Evolutionary conservation across 2,888 invertebrate species (phyloP), one percentile per base, ranked within the genome.

Genomic region (Tinea pellionella): DNA sequence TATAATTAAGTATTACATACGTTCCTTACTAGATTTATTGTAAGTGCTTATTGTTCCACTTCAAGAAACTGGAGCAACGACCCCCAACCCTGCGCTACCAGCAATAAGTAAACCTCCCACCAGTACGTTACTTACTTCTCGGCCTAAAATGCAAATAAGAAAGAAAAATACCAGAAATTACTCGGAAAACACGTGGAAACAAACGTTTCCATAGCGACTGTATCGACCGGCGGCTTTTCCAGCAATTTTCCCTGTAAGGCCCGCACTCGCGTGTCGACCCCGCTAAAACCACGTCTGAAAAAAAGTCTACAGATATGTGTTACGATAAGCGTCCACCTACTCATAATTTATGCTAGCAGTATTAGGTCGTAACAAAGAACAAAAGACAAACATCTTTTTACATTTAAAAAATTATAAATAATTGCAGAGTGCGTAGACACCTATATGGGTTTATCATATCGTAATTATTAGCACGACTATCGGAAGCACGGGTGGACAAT

Each of bases 161-260:
- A 2, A 37, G 72, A 77, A 78, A 79, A 78, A 77, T 69, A 68
- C 72, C 72, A 67, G 69, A 72, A 73, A 70, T 18, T 77, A 73
- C 74, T 76, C 68, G 64, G 68, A 24, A 67, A 72, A 68, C 78
- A 80, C 79, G 75, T 82, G 77, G 29, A 85, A 86, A 82, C 85
- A 81, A 76, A 75, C 80, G 83, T 86, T 75, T 63, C 80, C 77
- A 86, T 85, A 78, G 70, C 77, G 73, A 87, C 80, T 57, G 67
- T 86, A 87, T 87, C 86, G 87, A 87, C 74, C 84, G 77, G 74
- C 77, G 84, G 80, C 80, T 81, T 86, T 86, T 79, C 84, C 80
- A 79, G 84, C 79, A 78, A 79, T 80, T 80, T 81, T 72, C 74
- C 74, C 79, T 81, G 80, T n/a, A 82, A 81, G 71, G 72, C 70